These are phyloP conservation scores for Tetraneura akinire DNA, from an alignment of 1,140 invertebrate species.

Conservation along the genomic window DNA sequence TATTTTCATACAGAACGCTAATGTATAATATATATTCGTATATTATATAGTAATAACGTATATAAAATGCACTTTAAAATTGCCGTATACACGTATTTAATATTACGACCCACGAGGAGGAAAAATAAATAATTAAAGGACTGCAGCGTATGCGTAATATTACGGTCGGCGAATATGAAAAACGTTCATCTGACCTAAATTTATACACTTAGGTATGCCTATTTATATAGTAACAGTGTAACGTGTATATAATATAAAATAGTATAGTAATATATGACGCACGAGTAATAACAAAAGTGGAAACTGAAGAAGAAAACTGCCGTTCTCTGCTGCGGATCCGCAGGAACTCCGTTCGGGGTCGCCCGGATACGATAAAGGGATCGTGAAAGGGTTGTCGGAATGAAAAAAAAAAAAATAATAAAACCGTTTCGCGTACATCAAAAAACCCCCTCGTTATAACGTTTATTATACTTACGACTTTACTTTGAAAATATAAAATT, in stretches of 20 bases:
- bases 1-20: too few species aligned
- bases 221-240: neutral
- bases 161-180: neutral
- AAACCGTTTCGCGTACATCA: too few species aligned
- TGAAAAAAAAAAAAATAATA: too few species aligned
- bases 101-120: neutral
- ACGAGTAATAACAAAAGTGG: slow-evolving; percentile 39
- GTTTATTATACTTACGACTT: too few species aligned
- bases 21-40: too few species aligned
- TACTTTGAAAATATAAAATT: too few species aligned
- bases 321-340: neutral
- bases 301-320: neutral
- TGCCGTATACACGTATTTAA: too few species aligned
- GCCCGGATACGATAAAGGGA: neutral
- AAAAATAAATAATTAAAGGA: neutral
- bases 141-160: neutral
- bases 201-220: neutral
- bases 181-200: slow-evolving; percentile 23
- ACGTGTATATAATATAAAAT: too few species aligned
- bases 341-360: neutral
- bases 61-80: too few species aligned
- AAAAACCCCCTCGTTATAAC: too few species aligned
- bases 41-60: too few species aligned
- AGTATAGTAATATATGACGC: neutral
- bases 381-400: too few species aligned